These are phyloP conservation scores for Bergia puertoricense DNA, from an alignment of 92 coral and sea anemone genomes.

Conservation along the genomic window DNA sequence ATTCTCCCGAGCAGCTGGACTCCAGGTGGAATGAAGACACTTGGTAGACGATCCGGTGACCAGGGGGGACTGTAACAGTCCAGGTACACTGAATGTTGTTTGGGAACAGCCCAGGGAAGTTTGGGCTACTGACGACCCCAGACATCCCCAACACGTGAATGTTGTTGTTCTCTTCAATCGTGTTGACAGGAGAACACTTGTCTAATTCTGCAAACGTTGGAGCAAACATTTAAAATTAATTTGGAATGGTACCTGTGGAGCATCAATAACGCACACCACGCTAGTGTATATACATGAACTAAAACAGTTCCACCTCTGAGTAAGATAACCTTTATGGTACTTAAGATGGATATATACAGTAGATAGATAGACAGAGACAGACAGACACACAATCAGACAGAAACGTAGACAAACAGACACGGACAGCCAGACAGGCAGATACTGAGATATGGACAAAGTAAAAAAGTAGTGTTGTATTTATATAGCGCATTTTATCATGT, in stretches of 20 bases:
- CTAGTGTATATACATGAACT: no score
- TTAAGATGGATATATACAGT: no score
- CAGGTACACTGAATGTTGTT: constrained; percentile 60
- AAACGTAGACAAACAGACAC: no score
- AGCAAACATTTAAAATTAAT: not conserved
- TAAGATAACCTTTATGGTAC: no score
- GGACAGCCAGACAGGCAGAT: no score
- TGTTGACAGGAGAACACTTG: constrained; percentile 48
- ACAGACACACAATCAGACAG: no score
- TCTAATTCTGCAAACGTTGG: constrained; percentile 20
- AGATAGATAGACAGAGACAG: no score
- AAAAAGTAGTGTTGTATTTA: no score
- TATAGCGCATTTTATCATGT: no score
- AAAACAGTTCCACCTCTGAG: not conserved
- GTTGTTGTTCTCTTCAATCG: constrained; percentile 56
- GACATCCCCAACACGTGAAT: constrained; percentile 24
- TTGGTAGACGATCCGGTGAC: constrained; percentile 42
- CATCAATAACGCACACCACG: not conserved
- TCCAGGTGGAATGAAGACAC: constrained; percentile 24
- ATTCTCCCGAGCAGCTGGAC: constrained; percentile 21
- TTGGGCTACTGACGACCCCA: constrained; percentile 64
- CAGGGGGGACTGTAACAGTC: constrained; percentile 63
- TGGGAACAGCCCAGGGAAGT: constrained; percentile 68
- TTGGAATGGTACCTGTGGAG: not conserved
- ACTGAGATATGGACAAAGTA: no score